Percentiles rank a stretch among this genome's conserved stretches.
Evolutionary conservation across 2,888 invertebrate genomes (phyloP).

Genomic region (Apamea sordens): DNA sequence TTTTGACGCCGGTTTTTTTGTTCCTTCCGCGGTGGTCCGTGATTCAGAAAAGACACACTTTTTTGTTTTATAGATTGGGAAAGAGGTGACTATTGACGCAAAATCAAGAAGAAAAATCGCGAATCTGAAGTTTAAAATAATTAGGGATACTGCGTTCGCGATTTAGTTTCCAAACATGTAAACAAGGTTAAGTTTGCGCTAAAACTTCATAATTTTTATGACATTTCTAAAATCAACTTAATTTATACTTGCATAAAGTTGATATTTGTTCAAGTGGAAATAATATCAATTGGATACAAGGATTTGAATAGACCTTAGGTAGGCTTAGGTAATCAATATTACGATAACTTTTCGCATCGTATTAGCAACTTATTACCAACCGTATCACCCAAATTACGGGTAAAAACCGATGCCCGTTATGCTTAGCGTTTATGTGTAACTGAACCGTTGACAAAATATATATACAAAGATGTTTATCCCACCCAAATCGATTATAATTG

Average conservation of each 20-base stretch:
- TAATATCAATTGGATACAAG: not conserved
- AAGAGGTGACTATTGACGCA: not conserved
- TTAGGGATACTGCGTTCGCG: not conserved
- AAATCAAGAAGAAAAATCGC: not conserved
- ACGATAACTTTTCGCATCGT: not conserved
- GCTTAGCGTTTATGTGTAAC: not conserved
- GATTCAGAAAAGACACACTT: not conserved
- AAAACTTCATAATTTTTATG: not conserved
- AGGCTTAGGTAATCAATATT: not conserved
- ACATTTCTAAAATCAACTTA: not conserved
- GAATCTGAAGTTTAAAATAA: not conserved
- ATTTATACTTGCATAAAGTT: not conserved
- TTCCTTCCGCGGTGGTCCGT: not conserved
- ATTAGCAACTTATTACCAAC: too few species aligned
- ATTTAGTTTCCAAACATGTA: not conserved
- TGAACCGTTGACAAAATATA: not conserved
- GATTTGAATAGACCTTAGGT: not conserved
- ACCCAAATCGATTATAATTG: conserved; percentile 17
- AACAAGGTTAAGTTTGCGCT: not conserved
- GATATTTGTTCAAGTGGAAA: not conserved
- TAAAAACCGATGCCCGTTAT: not conserved
- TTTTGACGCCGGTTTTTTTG: conserved; percentile 9
- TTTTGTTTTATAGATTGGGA: not conserved
- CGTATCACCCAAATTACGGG: not conserved
- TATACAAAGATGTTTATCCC: not conserved